These are phyloP conservation scores for Drosophila sucinea DNA, from an alignment of 1,140 invertebrate genomes.

Conservation along the genomic window DNA sequence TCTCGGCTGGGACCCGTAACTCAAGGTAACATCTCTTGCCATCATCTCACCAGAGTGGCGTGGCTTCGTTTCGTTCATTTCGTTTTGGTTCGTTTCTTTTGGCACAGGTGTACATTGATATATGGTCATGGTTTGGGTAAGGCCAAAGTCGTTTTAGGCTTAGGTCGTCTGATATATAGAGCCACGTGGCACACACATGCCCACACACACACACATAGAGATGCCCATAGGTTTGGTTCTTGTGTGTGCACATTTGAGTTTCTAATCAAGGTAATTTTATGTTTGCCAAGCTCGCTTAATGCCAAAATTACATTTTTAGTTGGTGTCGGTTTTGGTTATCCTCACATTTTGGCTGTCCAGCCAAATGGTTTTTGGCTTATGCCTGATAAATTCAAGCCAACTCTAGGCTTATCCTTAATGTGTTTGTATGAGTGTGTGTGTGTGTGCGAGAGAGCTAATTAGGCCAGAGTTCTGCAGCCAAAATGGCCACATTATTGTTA, in stretches of 20 bases:
- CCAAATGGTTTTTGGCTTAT: conserved; percentile 53
- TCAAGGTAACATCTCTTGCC: conserved; percentile 50
- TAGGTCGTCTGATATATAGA: conserved; percentile 71
- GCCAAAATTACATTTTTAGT: conserved; percentile 80
- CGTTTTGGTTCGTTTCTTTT: conserved; percentile 40
- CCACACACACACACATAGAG: neutral
- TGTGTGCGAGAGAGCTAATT: conserved; percentile 54
- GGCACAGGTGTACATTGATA: conserved; percentile 72
- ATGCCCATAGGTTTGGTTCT: conserved; percentile 16
- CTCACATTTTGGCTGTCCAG: conserved; percentile 26
- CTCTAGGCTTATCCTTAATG: conserved; percentile 52
- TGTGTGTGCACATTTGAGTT: conserved; percentile 61
- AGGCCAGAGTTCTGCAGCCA: conserved; percentile 65
- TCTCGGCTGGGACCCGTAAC: conserved; percentile 47
- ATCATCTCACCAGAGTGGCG: conserved; percentile 23
- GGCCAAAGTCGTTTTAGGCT: conserved; percentile 70
- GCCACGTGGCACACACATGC: conserved; percentile 47
- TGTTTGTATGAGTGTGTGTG: conserved; percentile 14
- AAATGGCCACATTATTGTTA: conserved; percentile 67
- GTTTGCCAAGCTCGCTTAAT: conserved; percentile 73
- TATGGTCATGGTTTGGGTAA: conserved; percentile 48
- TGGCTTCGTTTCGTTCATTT: conserved; percentile 24
- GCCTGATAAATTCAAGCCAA: conserved; percentile 70
- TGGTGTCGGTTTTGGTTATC: conserved; percentile 39
- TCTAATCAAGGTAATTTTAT: conserved; percentile 81